phyloP scores from a whole-genome alignment of 2,797 vertebrate genomes.

The Perodicticus potto region DNA sequence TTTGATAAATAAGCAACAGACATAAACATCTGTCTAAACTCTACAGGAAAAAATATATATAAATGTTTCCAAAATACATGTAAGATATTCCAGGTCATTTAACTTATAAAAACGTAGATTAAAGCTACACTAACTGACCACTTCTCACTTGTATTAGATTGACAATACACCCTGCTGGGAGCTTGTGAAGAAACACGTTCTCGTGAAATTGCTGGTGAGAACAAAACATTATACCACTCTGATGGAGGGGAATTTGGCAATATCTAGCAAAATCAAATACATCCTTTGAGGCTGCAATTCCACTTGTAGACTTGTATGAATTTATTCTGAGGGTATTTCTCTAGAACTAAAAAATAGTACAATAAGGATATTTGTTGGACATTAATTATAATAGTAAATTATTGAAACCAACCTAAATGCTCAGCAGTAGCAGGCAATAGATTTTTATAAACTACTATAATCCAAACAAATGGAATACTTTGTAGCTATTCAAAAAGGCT shows the following conservation, averaged over 20 bases:
- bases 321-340: neutral
- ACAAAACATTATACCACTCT: neutral
- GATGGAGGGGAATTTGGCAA: neutral
- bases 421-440: neutral
- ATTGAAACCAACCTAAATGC: neutral
- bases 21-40: neutral
- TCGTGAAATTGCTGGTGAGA: neutral
- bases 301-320: neutral
- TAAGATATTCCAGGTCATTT: neutral
- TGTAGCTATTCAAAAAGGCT: neutral
- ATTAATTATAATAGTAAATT: neutral
- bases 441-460: neutral
- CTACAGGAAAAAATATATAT: neutral
- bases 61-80: neutral
- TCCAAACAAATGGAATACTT: neutral
- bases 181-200: neutral
- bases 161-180: neutral
- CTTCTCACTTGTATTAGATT: slow-evolving; percentile 24
- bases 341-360: neutral
- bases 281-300: neutral
- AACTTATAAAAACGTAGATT: neutral
- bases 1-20: slow-evolving; percentile 5
- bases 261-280: neutral
- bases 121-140: neutral
- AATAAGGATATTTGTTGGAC: neutral